A percentile compares a stretch with the other conserved stretches of the same genome.
phyloP scores from a whole-genome alignment of 2,113 vertebrate genomes.

The Xenopus laevis region DNA sequence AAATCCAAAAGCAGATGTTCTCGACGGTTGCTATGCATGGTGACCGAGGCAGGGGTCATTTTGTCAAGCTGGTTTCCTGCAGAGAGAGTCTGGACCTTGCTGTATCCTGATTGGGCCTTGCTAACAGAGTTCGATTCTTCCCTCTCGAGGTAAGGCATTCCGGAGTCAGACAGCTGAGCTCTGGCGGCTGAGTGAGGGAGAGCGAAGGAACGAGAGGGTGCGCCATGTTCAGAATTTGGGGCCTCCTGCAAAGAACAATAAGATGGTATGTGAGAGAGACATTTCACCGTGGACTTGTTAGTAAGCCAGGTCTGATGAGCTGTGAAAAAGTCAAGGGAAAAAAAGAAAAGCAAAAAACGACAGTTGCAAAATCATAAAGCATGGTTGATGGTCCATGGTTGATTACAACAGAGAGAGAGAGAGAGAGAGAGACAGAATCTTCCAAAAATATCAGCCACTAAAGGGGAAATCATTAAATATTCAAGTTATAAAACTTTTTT shows the following conservation, averaged over 20 bases:
- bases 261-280: conserved; percentile 41
- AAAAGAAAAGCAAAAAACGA: not conserved
- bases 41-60: conserved; percentile 68
- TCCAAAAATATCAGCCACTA: too few relatives aligned
- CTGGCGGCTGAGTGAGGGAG: conserved; percentile 71
- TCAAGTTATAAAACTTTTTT: too few relatives aligned
- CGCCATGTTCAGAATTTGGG: conserved; percentile 68
- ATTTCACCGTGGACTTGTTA: conserved; percentile 46
- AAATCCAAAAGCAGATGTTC: conserved; percentile 60
- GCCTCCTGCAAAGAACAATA: conserved; percentile 73
- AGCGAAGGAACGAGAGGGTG: conserved; percentile 68
- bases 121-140: conserved; percentile 90
- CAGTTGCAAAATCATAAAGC: conserved; percentile 3
- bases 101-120: conserved; percentile 80
- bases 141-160: conserved; percentile 87
- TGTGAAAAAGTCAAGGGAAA: conserved; percentile 55
- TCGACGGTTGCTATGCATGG: conserved; percentile 51
- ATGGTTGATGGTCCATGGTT: not conserved
- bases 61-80: conserved; percentile 89
- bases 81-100: conserved; percentile 88
- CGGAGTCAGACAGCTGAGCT: conserved; percentile 65
- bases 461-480: too few relatives aligned
- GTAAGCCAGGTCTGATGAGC: conserved; percentile 68
- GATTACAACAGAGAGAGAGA: too few relatives aligned
- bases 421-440: too few relatives aligned